phyloP scores from a whole-genome alignment of 2,888 invertebrate species.

The Phytoseiulus persimilis region DNA sequence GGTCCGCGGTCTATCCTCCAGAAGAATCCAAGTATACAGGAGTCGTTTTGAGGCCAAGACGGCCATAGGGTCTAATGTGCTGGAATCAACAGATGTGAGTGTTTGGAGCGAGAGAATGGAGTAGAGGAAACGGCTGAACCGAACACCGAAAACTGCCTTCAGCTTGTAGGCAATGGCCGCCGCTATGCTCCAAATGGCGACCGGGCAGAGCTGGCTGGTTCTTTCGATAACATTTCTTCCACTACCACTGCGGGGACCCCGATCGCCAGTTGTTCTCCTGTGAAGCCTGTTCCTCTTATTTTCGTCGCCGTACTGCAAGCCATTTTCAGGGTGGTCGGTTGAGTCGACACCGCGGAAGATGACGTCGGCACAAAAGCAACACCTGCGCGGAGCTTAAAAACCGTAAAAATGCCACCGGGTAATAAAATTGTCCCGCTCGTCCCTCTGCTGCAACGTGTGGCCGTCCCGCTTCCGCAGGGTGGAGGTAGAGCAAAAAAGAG shows the following conservation, averaged over 20 bases:
- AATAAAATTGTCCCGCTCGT: background rate
- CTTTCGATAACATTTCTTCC: background rate
- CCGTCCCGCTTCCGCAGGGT: background rate
- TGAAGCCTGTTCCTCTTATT: background rate
- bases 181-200: background rate
- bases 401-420: background rate
- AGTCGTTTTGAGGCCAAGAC: background rate
- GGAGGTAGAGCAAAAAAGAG: background rate
- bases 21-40: background rate
- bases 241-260: background rate
- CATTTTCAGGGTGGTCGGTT: background rate
- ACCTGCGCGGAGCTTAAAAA: background rate
- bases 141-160: background rate
- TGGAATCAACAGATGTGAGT: background rate
- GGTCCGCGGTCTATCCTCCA: too few species aligned
- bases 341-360: background rate
- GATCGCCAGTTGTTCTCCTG: background rate
- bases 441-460: background rate
- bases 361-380: slow-evolving; percentile 5
- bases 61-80: background rate
- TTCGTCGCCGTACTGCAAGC: background rate
- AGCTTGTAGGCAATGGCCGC: background rate
- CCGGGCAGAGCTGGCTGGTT: background rate
- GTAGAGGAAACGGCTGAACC: background rate
- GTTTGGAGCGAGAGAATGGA: background rate